phyloP scores from a whole-genome alignment of 2,797 vertebrate genomes.

The Nasua narica region DNA sequence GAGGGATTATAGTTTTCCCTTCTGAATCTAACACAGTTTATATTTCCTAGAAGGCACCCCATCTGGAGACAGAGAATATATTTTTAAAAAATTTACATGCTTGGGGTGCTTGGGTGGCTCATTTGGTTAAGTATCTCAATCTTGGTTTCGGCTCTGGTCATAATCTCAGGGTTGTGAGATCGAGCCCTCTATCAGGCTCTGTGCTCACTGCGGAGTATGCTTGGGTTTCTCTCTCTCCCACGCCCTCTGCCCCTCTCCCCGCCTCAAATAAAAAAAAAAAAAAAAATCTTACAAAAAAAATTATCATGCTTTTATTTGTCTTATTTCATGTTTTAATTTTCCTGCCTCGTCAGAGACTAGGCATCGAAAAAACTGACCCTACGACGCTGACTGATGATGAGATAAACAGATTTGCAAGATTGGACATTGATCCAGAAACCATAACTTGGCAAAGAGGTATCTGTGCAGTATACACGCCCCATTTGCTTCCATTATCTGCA shows the following conservation, averaged over 20 bases:
- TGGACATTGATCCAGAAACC: conserved; percentile 93
- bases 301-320: not conserved
- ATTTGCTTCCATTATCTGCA: not conserved
- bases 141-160: not conserved
- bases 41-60: not conserved
- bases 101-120: not conserved
- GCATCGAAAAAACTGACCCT: conserved; percentile 94
- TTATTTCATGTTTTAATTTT: conserved; percentile 58
- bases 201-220: not conserved
- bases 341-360: conserved; percentile 87
- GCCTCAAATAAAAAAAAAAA: not conserved
- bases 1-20: not conserved
- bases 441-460: conserved; percentile 99
- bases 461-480: not conserved
- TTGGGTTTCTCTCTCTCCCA: not conserved
- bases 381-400: conserved; percentile 91
- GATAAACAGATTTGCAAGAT: conserved; percentile 90
- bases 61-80: not conserved
- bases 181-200: not conserved
- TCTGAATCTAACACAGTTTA: not conserved
- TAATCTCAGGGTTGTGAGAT: not conserved
- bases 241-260: not conserved
- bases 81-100: not conserved
- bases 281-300: not conserved
- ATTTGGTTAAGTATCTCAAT: not conserved